Conservation (phyloP, 2,888 invertebrate species). For the Mythimna ferrago region DNA sequence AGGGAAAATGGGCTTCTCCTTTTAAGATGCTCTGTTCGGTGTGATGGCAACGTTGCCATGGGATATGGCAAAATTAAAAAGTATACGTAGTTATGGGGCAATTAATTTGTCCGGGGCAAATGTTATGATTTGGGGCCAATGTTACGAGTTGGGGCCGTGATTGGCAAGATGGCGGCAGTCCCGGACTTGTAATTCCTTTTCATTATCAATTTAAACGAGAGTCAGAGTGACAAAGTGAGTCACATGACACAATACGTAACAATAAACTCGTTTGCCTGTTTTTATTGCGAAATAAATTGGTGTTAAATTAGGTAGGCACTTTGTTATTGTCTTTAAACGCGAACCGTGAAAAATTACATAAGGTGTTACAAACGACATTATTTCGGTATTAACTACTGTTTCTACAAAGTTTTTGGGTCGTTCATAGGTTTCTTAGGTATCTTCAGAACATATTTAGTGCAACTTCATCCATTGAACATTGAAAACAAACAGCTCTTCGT, state of each 20-base stretch:
- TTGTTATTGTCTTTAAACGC: conserved; percentile 39
- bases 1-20: too few species aligned
- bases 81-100: conserved; percentile 49
- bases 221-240: conserved; percentile 29
- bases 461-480: background rate
- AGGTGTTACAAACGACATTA: background rate
- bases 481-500: background rate
- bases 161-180: conserved; percentile 47
- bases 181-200: conserved; percentile 47
- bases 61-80: conserved; percentile 62
- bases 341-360: conserved; percentile 30
- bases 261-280: conserved; percentile 32
- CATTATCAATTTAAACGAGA: conserved; percentile 50
- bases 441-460: background rate
- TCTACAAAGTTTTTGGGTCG: background rate
- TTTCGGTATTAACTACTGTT: conserved; percentile 11
- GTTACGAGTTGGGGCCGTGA: conserved; percentile 53
- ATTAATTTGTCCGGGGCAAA: conserved; percentile 60
- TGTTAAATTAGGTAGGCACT: conserved; percentile 36
- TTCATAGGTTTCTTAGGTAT: background rate
- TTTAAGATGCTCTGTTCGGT: conserved; percentile 44
- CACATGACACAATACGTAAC: conserved; percentile 39
- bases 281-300: conserved; percentile 45
- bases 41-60: conserved; percentile 52
- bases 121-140: conserved; percentile 51